Evolutionary conservation across 2,888 invertebrate genomes (phyloP).

Genomic region (Agonopterix alstromeriana): DNA sequence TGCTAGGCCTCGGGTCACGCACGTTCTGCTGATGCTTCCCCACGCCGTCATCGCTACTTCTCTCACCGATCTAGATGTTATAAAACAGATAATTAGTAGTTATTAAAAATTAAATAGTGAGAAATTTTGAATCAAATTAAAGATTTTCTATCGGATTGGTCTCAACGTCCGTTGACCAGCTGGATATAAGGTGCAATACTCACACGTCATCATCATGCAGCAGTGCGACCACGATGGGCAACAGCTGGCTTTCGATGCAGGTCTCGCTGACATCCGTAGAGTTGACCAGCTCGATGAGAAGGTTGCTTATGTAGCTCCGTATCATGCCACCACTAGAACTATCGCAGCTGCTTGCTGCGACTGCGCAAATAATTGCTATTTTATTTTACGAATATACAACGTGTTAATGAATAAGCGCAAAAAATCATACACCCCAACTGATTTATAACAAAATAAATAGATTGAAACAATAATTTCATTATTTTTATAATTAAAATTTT

Average conservation of each 20-base stretch:
- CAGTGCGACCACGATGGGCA: slow-evolving; percentile 50
- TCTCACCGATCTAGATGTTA: slow-evolving; percentile 41
- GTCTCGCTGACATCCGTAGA: slow-evolving; percentile 35
- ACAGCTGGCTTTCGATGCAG: slow-evolving; percentile 46
- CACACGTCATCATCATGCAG: slow-evolving; percentile 56
- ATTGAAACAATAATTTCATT: too few species aligned
- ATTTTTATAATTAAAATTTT: too few species aligned
- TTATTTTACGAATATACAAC: neutral
- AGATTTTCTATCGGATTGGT: too few species aligned
- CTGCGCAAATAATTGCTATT: slow-evolving; percentile 23
- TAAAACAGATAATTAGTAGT: too few species aligned
- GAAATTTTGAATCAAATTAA: too few species aligned
- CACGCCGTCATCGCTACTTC: slow-evolving; percentile 55
- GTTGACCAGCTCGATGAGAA: slow-evolving; percentile 45
- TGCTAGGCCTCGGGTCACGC: slow-evolving; percentile 29
- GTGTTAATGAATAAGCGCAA: too few species aligned
- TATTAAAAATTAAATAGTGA: too few species aligned
- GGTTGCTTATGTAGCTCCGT: slow-evolving; percentile 41
- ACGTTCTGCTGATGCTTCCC: slow-evolving; percentile 49
- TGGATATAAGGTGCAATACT: slow-evolving; percentile 7
- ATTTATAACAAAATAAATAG: too few species aligned
- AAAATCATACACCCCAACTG: too few species aligned
- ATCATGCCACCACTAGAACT: slow-evolving; percentile 45
- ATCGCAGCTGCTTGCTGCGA: slow-evolving; percentile 54
- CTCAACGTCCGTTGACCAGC: slow-evolving; percentile 31